A percentile compares a stretch with the other conserved stretches of the same genome.
Evolutionary conservation across 2,888 invertebrate species (phyloP).

Genomic region (Xestoiulus laeticollis): DNA sequence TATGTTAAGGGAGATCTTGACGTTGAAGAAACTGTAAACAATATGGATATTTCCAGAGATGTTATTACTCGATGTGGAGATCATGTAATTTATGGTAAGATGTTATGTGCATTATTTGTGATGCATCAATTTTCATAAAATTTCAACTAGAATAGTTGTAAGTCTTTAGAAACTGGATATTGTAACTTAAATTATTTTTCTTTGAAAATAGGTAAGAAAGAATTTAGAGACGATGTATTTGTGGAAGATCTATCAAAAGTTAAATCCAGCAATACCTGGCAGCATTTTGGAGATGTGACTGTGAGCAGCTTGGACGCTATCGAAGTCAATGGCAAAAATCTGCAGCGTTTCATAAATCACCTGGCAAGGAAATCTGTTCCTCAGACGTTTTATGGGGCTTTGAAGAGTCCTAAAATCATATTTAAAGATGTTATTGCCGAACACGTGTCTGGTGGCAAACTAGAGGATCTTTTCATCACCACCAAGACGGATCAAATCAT

Average conservation of each 20-base stretch:
- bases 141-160: too few relatives aligned
- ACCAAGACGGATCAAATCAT: constrained; percentile 45
- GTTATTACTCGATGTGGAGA: constrained; percentile 41
- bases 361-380: constrained; percentile 27
- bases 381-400: constrained; percentile 13
- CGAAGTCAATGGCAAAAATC: constrained; percentile 35
- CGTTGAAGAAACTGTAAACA: constrained; percentile 30
- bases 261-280: background rate
- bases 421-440: constrained; percentile 30
- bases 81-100: constrained; percentile 44
- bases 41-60: background rate
- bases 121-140: too few relatives aligned
- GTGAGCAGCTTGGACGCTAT: constrained; percentile 16
- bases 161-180: too few relatives aligned
- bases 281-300: constrained; percentile 45
- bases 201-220: constrained; percentile 32
- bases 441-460: background rate
- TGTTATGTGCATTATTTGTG: too few relatives aligned
- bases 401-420: background rate
- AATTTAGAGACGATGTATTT: constrained; percentile 14
- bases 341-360: background rate
- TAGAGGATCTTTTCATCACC: constrained; percentile 43
- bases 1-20: constrained; percentile 24
- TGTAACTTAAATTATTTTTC: background rate
- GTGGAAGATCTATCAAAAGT: constrained; percentile 1